These are phyloP conservation scores for Incurvaria masculella DNA, from an alignment of 2,888 invertebrate species.

Conservation along the genomic window DNA sequence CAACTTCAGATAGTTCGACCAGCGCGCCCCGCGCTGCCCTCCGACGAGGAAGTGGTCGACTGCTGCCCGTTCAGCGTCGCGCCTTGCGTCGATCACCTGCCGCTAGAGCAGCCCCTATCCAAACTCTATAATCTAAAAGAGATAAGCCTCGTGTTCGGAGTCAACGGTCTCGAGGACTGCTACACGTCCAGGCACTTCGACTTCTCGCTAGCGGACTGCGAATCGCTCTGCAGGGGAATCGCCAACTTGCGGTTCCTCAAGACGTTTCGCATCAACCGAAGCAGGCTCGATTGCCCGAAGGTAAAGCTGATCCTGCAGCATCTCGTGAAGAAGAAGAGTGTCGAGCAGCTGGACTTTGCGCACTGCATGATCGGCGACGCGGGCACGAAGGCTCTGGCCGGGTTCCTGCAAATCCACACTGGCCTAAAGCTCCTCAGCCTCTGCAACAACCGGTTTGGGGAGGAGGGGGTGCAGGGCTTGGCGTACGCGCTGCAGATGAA, in stretches of 20 bases:
- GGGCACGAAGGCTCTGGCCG: slow-evolving; percentile 62
- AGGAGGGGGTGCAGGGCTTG: slow-evolving; percentile 50
- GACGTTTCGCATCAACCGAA: slow-evolving; percentile 56
- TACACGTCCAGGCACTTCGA: slow-evolving; percentile 60
- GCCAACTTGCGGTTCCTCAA: slow-evolving; percentile 42
- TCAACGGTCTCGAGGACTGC: slow-evolving; percentile 46
- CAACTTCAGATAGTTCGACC: slow-evolving; percentile 54
- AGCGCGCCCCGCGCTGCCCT: slow-evolving; percentile 35
- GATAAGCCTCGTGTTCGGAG: slow-evolving; percentile 36
- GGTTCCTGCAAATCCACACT: slow-evolving; percentile 46
- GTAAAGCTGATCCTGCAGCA: slow-evolving; percentile 56
- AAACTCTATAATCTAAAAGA: slow-evolving; percentile 53
- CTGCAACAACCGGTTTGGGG: slow-evolving; percentile 54
- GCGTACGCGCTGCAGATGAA: slow-evolving; percentile 52
- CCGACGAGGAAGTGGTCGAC: slow-evolving; percentile 31
- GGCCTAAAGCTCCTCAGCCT: slow-evolving; percentile 48
- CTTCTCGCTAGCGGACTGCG: slow-evolving; percentile 57
- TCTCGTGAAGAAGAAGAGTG: slow-evolving; percentile 42
- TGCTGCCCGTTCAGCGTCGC: slow-evolving; percentile 36
- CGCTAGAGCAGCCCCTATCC: slow-evolving; percentile 50
- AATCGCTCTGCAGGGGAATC: slow-evolving; percentile 52
- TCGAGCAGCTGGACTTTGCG: slow-evolving; percentile 62
- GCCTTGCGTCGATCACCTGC: slow-evolving; percentile 55
- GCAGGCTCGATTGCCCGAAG: slow-evolving; percentile 57
- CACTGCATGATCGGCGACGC: slow-evolving; percentile 62